Conservation (phyloP, 1,140 invertebrate genomes). For the Homalodisca vitripennis region DNA sequence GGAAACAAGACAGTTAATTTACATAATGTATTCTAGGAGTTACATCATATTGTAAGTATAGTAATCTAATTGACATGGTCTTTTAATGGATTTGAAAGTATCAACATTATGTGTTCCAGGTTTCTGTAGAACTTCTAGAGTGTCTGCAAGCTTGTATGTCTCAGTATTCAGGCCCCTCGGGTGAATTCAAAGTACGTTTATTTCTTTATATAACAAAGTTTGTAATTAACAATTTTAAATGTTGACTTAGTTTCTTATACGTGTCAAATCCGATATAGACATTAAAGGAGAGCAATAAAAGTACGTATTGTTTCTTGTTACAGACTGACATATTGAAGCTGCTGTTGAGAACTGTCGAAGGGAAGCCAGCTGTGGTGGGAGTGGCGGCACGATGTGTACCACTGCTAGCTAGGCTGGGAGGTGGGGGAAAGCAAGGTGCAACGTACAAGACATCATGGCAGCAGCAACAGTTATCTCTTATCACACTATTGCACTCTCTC, state of each 20-base stretch:
- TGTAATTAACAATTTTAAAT: not conserved
- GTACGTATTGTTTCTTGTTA: not conserved
- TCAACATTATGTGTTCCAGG: not conserved
- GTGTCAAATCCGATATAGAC: not conserved
- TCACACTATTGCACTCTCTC: not conserved
- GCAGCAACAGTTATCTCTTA: not conserved
- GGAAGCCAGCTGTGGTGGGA: not conserved
- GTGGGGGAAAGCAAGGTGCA: constrained; percentile 13
- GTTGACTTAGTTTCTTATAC: not conserved
- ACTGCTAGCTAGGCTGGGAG: constrained; percentile 8
- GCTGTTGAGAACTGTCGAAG: not conserved
- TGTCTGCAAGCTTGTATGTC: not conserved
- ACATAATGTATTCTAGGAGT: not conserved
- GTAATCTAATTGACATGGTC: not conserved
- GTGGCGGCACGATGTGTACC: not conserved
- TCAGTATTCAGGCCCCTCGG: not conserved
- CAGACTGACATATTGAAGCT: not conserved
- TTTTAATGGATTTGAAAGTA: not conserved
- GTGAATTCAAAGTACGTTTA: not conserved
- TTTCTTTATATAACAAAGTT: not conserved
- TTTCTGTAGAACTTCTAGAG: not conserved
- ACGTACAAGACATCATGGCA: constrained; percentile 5
- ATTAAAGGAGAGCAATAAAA: not conserved
- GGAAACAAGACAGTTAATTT: not conserved
- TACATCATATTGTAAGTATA: not conserved